Conservation (phyloP, 2,797 vertebrate species). For the Halcyon badia region DNA sequence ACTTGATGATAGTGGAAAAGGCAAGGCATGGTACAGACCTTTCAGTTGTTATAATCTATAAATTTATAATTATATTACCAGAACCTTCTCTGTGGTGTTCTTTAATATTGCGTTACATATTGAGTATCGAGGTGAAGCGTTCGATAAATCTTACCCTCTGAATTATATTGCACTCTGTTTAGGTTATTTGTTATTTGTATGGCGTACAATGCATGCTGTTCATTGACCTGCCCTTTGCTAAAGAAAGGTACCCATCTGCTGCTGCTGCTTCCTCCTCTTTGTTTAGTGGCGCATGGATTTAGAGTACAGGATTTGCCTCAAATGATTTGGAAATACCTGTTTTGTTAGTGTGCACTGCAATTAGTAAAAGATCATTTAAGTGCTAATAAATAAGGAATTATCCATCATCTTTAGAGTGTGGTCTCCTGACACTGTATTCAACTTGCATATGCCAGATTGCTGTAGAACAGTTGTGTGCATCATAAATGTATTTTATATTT, state of each 20-base stretch:
- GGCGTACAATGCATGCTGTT: background rate
- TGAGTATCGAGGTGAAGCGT: rapidly evolving
- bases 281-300: background rate
- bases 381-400: background rate
- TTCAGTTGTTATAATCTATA: background rate
- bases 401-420: background rate
- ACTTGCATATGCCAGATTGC: background rate
- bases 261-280: background rate
- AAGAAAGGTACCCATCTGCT: background rate
- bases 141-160: background rate
- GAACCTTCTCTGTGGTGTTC: background rate
- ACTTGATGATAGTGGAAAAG: background rate
- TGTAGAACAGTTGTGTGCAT: background rate
- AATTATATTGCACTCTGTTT: background rate
- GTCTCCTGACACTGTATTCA: background rate
- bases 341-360: background rate
- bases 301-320: background rate
- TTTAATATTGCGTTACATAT: background rate
- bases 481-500: background rate
- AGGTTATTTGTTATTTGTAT: background rate
- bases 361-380: background rate
- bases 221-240: background rate
- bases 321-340: background rate
- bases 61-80: background rate
- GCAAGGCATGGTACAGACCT: background rate